phyloP scores from a whole-genome alignment of 2,888 invertebrate species.

The Lepidocyrtoides sp. region DNA sequence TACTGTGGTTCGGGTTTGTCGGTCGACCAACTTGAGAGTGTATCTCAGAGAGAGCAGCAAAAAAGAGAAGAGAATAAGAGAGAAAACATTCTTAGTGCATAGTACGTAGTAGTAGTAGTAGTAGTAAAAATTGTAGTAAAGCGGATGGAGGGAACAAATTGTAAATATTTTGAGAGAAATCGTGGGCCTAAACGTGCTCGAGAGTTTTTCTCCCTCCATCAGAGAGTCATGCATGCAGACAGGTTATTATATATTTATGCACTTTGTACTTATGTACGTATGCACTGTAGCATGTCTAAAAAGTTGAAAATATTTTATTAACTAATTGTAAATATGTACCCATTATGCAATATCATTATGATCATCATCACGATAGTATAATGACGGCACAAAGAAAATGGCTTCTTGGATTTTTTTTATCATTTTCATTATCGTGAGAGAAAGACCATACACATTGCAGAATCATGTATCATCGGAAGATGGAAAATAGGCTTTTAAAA shows the following conservation, averaged over 20 bases:
- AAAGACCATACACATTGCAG: constrained; percentile 27
- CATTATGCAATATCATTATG: background rate
- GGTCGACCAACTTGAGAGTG: background rate
- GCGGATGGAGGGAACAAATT: constrained; percentile 43
- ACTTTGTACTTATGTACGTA: background rate
- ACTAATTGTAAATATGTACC: background rate
- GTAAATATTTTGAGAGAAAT: constrained; percentile 33
- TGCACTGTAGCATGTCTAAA: background rate
- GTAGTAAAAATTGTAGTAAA: constrained; percentile 22
- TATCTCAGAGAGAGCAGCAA: background rate
- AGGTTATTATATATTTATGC: too few relatives aligned
- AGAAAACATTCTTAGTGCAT: background rate
- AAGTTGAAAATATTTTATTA: background rate
- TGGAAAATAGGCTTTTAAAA: background rate
- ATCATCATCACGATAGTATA: background rate
- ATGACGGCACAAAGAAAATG: background rate
- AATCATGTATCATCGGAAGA: constrained; percentile 6
- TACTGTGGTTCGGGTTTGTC: background rate
- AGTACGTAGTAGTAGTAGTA: constrained; percentile 13
- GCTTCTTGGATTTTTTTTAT: constrained; percentile 27
- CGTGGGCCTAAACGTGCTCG: constrained; percentile 50
- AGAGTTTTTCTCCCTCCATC: background rate
- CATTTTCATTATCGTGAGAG: constrained; percentile 25
- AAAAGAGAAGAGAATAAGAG: background rate
- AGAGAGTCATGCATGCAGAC: too few relatives aligned